phyloP scores from a whole-genome alignment of 2,797 vertebrate genomes.

The Sebastes hubbsi region DNA sequence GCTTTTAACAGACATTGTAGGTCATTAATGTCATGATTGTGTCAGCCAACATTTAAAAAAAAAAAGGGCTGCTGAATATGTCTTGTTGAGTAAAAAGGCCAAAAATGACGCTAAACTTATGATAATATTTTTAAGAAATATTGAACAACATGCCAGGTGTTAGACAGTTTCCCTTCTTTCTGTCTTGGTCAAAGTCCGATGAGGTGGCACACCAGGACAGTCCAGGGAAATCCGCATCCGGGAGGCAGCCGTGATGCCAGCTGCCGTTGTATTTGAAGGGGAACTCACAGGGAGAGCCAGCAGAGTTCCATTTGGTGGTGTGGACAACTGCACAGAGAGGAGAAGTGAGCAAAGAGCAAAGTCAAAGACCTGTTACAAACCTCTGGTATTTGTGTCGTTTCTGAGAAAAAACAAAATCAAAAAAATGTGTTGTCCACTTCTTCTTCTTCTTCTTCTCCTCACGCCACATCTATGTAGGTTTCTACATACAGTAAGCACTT shows the following conservation, averaged over 20 bases:
- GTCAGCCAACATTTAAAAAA: background rate
- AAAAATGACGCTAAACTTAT: background rate
- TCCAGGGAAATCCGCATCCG: constrained; percentile 26
- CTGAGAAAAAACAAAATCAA: background rate
- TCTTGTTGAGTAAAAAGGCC: background rate
- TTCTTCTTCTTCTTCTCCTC: no score
- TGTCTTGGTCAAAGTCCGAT: constrained; percentile 78
- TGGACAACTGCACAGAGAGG: constrained; percentile 84
- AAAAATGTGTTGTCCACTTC: background rate
- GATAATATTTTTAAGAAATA: background rate
- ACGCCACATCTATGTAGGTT: background rate
- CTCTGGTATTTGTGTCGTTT: background rate
- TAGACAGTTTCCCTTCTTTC: constrained; percentile 89
- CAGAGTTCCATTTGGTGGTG: constrained; percentile 89
- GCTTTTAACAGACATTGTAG: background rate
- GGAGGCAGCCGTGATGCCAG: constrained; percentile 91
- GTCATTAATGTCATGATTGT: background rate
- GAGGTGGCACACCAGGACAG: constrained; percentile 89
- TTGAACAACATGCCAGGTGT: constrained; percentile 81
- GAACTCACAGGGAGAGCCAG: constrained; percentile 89
- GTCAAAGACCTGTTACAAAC: background rate
- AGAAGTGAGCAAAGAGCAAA: constrained; percentile 7
- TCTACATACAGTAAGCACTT: background rate
- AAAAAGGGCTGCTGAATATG: background rate
- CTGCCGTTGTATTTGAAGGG: constrained; percentile 87